Evolutionary conservation across 2,888 invertebrate species (phyloP).

Genomic region (Spilosoma lubricipeda): DNA sequence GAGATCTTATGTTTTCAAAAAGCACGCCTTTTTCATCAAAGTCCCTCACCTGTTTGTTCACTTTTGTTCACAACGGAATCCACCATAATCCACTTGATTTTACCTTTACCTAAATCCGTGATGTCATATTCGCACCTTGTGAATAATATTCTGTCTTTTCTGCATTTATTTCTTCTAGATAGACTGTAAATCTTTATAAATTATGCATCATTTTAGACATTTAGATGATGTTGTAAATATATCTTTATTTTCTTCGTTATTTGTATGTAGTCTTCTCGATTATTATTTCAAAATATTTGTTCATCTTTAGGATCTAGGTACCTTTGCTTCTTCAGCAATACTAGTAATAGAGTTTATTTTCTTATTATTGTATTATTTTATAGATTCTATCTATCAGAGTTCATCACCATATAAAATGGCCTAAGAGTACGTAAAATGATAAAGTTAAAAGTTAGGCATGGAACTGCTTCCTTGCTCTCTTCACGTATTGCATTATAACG

Average conservation of each 20-base stretch:
- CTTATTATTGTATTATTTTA: constrained; percentile 48
- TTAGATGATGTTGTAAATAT: constrained; percentile 51
- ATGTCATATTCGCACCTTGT: constrained; percentile 82
- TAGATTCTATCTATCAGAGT: constrained; percentile 50
- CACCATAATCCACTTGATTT: constrained; percentile 61
- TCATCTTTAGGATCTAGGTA: constrained; percentile 26
- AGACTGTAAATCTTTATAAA: constrained; percentile 52
- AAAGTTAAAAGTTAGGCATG: constrained; percentile 47
- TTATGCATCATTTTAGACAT: constrained; percentile 38
- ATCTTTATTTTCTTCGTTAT: constrained; percentile 36
- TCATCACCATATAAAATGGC: constrained; percentile 41
- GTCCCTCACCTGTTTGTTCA: constrained; percentile 75
- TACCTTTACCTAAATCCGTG: constrained; percentile 67
- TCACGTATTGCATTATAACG: constrained; percentile 2
- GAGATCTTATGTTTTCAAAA: constrained; percentile 66
- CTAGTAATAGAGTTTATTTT: constrained; percentile 38
- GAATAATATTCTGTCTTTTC: constrained; percentile 82
- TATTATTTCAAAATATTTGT: constrained; percentile 44
- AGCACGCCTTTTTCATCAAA: constrained; percentile 80
- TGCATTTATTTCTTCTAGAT: constrained; percentile 67
- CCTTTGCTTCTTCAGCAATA: constrained; percentile 18
- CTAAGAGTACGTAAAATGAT: constrained; percentile 48
- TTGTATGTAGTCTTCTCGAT: constrained; percentile 48
- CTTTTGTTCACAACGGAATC: constrained; percentile 68
- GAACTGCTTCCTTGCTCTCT: constrained; percentile 28